Base-by-base conservation (phyloP, 2,113 vertebrate genomes). In the Gobiocypris rarus region DNA sequence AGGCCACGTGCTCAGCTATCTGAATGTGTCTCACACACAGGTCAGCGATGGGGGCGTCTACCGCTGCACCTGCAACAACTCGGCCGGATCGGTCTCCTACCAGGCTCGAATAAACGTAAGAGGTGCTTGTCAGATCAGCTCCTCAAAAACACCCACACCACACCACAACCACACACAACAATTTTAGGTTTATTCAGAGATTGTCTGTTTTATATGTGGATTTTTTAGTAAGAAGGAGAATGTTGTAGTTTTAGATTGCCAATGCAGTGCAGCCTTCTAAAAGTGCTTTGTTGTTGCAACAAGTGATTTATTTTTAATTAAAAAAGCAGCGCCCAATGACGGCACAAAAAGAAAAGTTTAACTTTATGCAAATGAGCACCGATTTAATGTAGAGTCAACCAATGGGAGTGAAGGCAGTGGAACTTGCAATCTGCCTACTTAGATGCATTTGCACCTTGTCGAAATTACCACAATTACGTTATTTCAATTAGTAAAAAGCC, bases 51-150 rank as follows among this genome's bases (percentile, higher is more conserved):
- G 98, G 8, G 98, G 98, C 31, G 96, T 98, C 86, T 99, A 99
- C 93, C 97, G 98, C 91, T 99, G 98, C 93, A 96, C 95, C 3
- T 98, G 97, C 93, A 97, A 98, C 96, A 99, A 99, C 93, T 99
- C 98, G 67, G 98, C 98, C 4, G 98, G 98, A 94, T 95, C 96
- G 93, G 95, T 98, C 96, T 95, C 94, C 91, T 99, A 99, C 97
- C 98, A 99, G 98, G 97, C 98, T 97, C 98, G 98, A 98, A 99
- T 99, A 99, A 99, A 99, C 98, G 98, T 99, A 99, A 99, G 98
- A 99, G 98, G 98, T 99, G 98, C 98, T 99, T 99, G 98, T 99
- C 98, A 97, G 96, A 98, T 98, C 96, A 98, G 95, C 97, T 99
- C 96, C 96, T 99, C 97, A 95, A 97, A 93, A 90, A 93, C 71